Evolutionary conservation across 2,797 vertebrate genomes (phyloP).

Genomic region (Anas capensis): DNA sequence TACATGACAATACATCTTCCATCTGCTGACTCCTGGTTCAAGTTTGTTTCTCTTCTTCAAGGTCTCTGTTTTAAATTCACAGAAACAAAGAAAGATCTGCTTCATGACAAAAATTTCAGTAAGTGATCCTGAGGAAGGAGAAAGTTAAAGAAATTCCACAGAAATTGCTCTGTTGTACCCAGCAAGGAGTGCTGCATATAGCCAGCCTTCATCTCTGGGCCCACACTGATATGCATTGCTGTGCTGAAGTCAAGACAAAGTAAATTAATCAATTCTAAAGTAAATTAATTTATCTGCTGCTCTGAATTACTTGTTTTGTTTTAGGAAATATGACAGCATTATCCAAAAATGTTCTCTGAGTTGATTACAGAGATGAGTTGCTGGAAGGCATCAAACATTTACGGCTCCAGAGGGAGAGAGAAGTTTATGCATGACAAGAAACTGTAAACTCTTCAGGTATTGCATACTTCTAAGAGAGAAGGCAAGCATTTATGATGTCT

Average conservation of each 20-base stretch:
- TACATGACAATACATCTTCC: neutral
- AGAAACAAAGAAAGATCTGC: neutral
- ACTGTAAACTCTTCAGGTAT: neutral
- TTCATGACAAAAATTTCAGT: neutral
- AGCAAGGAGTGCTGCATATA: neutral
- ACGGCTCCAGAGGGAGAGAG: neutral
- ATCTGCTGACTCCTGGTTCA: neutral
- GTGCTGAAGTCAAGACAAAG: conserved; percentile 2
- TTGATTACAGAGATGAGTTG: conserved; percentile 3
- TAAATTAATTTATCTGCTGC: conserved; percentile 29
- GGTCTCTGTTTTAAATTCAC: neutral
- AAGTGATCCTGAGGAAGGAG: neutral
- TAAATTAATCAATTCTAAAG: conserved; percentile 24
- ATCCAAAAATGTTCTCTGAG: conserved; percentile 30
- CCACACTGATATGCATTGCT: neutral
- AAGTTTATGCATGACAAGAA: neutral
- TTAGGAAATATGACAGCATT: conserved; percentile 52
- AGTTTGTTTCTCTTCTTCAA: neutral
- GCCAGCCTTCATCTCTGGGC: neutral
- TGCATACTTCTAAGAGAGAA: neutral
- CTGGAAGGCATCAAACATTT: conserved; percentile 26
- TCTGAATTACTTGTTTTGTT: conserved; percentile 56
- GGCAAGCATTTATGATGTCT: neutral
- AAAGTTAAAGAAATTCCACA: neutral
- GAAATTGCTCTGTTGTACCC: neutral